Base-by-base conservation (phyloP, 2,797 vertebrate species). In the Anomalospiza imberbis region DNA sequence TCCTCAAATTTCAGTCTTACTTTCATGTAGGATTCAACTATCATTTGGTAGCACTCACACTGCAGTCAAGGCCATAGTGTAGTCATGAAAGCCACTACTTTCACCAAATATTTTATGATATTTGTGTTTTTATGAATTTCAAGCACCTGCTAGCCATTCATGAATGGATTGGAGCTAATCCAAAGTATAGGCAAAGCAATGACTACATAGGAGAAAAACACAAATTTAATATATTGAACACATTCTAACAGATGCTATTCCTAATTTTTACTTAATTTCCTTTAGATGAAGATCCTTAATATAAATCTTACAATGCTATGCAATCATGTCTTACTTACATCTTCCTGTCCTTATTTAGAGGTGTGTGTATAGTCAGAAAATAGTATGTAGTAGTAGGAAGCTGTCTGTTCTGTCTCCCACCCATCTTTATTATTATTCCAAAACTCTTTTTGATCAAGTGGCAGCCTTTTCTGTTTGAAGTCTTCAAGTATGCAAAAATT, bases 401-500 rank as follows among this genome's bases (percentile, higher is more conserved):
- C 54, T 85, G 72, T 78, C 62, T 83, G 57, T 85, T 71, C 89
- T 89, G 60, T 93, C n/a, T 91, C 77, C 63, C 84, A 85, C 91
- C 84, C 54, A 29, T 82, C 53, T 73, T 70, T 86, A 73, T 90
- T 93, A 88, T 87, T 93, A 83, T 90, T 81, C n/a, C 62, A 38
- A 58, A 95, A 29, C 47, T 66, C 66, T 51, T 81, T 92, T 81
- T 91, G 79, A 88, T 93, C 81, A 21, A 85, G 66, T 85, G 82
- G 70, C 32, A 88, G 75, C 44, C 40, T 93, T 92, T 89, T 95
- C 47, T 96, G 40, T 96, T 96, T 96, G 94, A 96, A 93, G 94
- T 76, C 68, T 75, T 80, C 65, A 72, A 75, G 26, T 81, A 91
- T 75, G 70, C 75, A 94, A 91, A 97, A 95, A 85, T 83, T 80